A percentile compares a stretch with the other conserved stretches of the same genome.
Evolutionary conservation across 92 coral and sea anemone genomes (phyloP).

Genomic region (Parazoanthus atlanticus): DNA sequence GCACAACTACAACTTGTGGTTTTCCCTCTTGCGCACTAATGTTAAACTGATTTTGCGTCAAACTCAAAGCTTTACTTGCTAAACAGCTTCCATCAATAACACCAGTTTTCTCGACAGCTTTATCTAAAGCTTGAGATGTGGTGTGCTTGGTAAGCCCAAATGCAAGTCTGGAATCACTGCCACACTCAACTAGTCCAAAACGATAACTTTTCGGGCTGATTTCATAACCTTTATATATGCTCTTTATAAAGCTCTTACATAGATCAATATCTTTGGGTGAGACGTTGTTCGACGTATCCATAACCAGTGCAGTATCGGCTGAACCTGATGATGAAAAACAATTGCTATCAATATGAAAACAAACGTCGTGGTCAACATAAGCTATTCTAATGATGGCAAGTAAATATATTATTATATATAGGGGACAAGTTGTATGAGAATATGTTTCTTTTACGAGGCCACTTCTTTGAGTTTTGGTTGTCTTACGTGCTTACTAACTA

Average conservation of each 20-base stretch:
- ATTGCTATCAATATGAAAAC: background rate
- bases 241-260: slow-evolving; percentile 63
- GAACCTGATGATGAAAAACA: slow-evolving; percentile 47
- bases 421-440: too few relatives aligned
- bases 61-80: slow-evolving; percentile 41
- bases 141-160: slow-evolving; percentile 35
- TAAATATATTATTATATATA: too few relatives aligned
- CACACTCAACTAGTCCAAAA: slow-evolving; percentile 66
- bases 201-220: slow-evolving; percentile 37
- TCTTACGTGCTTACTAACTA: too few relatives aligned
- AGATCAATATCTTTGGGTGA: slow-evolving; percentile 47
- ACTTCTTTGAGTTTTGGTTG: too few relatives aligned
- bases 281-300: slow-evolving; percentile 62
- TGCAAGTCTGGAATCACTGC: slow-evolving; percentile 36
- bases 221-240: slow-evolving; percentile 46
- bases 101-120: slow-evolving; percentile 18
- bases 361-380: background rate
- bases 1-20: slow-evolving; percentile 51
- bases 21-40: slow-evolving; percentile 23
- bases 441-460: too few relatives aligned
- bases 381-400: too few relatives aligned
- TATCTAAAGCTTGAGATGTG: slow-evolving; percentile 12
- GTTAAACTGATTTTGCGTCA: slow-evolving; percentile 21
- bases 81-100: slow-evolving; percentile 33
- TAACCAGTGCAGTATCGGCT: slow-evolving; percentile 56